Percentiles rank a stretch among this genome's conserved stretches.
Conservation (phyloP, 2,113 vertebrate species). For the Mixornis gularis region DNA sequence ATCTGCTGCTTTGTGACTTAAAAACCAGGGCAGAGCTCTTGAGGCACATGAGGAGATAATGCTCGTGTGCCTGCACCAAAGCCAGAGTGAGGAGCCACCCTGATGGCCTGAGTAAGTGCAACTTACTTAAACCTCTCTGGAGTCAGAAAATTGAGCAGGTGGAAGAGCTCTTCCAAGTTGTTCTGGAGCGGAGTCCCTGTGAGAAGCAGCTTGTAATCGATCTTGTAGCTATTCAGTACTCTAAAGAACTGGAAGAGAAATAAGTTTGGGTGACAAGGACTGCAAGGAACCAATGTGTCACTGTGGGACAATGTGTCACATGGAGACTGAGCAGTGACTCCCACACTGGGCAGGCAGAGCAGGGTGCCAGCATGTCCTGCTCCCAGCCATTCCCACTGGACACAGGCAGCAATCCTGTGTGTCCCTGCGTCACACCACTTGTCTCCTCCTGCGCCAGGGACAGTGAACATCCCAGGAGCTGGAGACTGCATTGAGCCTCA, state of each 20-base stretch:
- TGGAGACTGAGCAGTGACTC: background rate
- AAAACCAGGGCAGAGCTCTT: background rate
- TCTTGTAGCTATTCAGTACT: constrained; percentile 96
- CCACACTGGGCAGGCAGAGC: fast-evolving
- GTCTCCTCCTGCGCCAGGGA: background rate
- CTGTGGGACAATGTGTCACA: background rate
- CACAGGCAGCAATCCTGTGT: background rate
- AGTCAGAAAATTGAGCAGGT: constrained; percentile 97
- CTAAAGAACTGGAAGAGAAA: constrained; percentile 86
- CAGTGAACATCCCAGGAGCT: background rate
- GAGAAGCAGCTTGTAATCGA: constrained; percentile 96
- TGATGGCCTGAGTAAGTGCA: background rate
- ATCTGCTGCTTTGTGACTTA: background rate
- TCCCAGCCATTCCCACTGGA: background rate
- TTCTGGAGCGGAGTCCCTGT: constrained; percentile 97
- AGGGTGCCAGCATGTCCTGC: background rate
- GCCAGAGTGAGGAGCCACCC: background rate
- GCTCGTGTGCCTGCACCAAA: fast-evolving
- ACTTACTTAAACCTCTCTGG: constrained; percentile 95
- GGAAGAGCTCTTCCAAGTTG: constrained; percentile 97
- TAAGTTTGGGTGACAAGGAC: background rate
- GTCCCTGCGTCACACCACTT: background rate
- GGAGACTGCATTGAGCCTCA: background rate
- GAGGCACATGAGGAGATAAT: fast-evolving
- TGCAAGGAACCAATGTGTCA: fast-evolving